Conservation (phyloP, 2,888 invertebrate genomes). For the Catocala fraxini region DNA sequence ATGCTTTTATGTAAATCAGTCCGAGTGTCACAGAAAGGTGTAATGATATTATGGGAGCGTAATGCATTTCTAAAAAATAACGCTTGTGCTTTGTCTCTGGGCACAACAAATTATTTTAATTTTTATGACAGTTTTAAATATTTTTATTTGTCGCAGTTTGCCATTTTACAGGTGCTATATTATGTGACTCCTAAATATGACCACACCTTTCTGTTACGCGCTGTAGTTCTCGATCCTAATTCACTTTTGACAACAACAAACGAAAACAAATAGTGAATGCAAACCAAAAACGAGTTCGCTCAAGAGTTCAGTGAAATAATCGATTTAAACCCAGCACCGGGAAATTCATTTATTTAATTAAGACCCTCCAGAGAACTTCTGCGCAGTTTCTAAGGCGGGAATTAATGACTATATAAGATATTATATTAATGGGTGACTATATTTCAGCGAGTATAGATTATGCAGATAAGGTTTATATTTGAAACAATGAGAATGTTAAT, state of each 20-base stretch:
- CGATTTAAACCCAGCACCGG: conserved; percentile 54
- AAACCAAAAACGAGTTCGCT: conserved; percentile 30
- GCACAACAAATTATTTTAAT: too few relatives aligned
- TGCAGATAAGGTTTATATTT: background rate
- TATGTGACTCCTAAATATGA: too few relatives aligned
- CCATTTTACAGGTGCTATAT: too few relatives aligned
- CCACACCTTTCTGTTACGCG: too few relatives aligned
- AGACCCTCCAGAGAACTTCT: conserved; percentile 44
- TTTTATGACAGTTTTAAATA: too few relatives aligned
- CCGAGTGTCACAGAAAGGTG: too few relatives aligned
- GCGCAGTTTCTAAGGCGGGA: conserved; percentile 37
- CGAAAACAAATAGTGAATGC: conserved; percentile 43
- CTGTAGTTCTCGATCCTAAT: too few relatives aligned
- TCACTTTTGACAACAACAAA: conserved; percentile 3
- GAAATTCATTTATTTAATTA: conserved; percentile 69
- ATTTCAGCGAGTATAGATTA: conserved; percentile 13
- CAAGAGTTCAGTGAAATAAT: conserved; percentile 60
- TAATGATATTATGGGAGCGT: too few relatives aligned
- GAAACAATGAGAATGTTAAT: background rate
- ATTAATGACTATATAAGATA: conserved; percentile 51
- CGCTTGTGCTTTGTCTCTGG: too few relatives aligned
- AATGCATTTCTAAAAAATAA: too few relatives aligned
- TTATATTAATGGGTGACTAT: conserved; percentile 37
- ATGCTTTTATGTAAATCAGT: too few relatives aligned
- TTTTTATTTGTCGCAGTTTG: too few relatives aligned